A percentile compares a stretch with the other conserved stretches of the same genome.
Evolutionary conservation across 2,888 invertebrate species (phyloP).

Genomic region (Caenorhabditis macrosperma): DNA sequence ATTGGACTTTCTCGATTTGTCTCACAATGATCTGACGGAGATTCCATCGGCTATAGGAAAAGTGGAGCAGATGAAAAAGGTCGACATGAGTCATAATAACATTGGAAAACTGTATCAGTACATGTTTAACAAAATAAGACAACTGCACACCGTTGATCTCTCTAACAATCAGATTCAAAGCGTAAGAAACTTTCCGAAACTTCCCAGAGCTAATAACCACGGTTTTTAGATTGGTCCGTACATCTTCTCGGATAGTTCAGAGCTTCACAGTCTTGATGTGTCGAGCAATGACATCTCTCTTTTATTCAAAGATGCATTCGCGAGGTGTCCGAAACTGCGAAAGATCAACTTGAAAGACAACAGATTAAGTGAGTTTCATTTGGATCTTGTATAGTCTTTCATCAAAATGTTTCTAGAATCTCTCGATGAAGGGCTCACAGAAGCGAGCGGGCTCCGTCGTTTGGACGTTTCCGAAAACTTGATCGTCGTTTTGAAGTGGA

Average conservation of each 20-base stretch:
- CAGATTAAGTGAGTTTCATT: conserved; percentile 81
- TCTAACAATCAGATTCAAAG: conserved; percentile 69
- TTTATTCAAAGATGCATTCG: conserved; percentile 73
- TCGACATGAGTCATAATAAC: conserved; percentile 71
- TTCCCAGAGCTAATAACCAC: not conserved
- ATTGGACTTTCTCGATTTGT: conserved; percentile 61
- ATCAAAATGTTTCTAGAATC: conserved; percentile 46
- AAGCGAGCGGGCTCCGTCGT: conserved; percentile 46
- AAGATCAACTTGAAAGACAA: conserved; percentile 72
- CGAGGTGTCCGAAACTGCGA: conserved; percentile 71
- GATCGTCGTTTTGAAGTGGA: conserved; percentile 63
- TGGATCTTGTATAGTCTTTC: not conserved
- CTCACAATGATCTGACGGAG: conserved; percentile 70
- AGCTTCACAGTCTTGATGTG: conserved; percentile 69
- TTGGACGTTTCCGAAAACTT: conserved; percentile 65
- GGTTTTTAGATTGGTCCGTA: conserved; percentile 68
- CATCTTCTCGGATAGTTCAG: conserved; percentile 73
- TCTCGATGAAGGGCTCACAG: conserved; percentile 60
- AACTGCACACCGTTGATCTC: conserved; percentile 69
- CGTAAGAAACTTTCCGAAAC: conserved; percentile 36
- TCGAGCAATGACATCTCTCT: conserved; percentile 69
- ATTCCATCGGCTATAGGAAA: conserved; percentile 72
- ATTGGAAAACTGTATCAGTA: conserved; percentile 74
- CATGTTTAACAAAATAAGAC: conserved; percentile 72
- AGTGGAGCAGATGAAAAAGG: conserved; percentile 66